Conservation (phyloP, 2,888 invertebrate species). For the Petrolisthes cinctipes region DNA sequence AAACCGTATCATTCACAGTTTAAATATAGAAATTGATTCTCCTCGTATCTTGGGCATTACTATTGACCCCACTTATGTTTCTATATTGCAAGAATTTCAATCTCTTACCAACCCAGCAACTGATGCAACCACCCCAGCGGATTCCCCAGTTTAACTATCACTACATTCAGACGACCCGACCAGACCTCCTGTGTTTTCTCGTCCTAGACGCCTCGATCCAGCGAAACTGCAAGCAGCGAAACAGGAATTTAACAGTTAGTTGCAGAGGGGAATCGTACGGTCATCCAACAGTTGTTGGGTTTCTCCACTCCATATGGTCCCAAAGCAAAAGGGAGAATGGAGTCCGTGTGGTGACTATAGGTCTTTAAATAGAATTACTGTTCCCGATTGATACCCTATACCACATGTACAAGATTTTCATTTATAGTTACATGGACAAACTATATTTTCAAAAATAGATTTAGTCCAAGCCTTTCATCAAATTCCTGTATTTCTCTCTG, state of each 20-base stretch:
- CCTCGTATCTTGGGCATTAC: neutral
- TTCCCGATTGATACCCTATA: conserved; percentile 65
- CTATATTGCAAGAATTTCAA: no score
- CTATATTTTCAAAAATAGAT: conserved; percentile 14
- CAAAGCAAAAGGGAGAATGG: conserved; percentile 2
- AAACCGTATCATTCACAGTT: neutral
- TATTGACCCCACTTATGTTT: neutral
- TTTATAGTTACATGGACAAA: neutral
- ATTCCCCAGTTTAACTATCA: neutral
- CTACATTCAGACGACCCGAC: conserved; percentile 20
- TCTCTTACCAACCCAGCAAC: neutral
- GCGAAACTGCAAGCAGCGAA: neutral
- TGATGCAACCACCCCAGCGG: neutral
- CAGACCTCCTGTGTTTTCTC: neutral
- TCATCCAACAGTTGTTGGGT: conserved; percentile 18
- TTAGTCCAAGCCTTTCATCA: conserved; percentile 25
- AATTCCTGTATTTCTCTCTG: neutral
- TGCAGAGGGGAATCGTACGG: conserved; percentile 12
- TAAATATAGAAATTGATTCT: neutral
- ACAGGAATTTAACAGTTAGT: conserved; percentile 12
- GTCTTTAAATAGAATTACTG: conserved; percentile 65
- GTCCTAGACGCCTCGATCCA: conserved; percentile 1
- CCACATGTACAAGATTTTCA: conserved; percentile 63
- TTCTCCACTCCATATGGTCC: conserved; percentile 19
- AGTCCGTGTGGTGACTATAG: conserved; percentile 67